Base-by-base conservation (phyloP, 2,888 invertebrate genomes). In the Neelides folsomi region DNA sequence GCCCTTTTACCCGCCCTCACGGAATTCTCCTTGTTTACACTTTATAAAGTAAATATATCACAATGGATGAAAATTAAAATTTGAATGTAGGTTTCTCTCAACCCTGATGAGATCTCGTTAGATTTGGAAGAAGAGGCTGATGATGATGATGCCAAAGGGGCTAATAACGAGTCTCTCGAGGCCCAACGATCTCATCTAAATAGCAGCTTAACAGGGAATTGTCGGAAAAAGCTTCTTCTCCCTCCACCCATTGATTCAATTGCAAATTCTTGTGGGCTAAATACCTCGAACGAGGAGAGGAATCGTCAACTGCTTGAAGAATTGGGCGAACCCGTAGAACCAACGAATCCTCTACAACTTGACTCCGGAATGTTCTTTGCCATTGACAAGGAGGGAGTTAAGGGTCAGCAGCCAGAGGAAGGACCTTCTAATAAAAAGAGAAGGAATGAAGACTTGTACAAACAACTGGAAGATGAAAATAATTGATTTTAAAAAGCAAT, bases 61-160 rank as follows among this genome's bases (percentile, higher is more conserved):
- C 4, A 27, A 27, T 27, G 27, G 27, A 27, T 27, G 27, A 27
- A 27, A 27, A 27, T 27, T 27, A 27, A 27, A 27, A 47, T 41
- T 35, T 47, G 15, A 10, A 9, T 39, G 15, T 35, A 57, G 59
- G 48, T 57, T 10, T 54, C 64, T 4, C 53, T 60, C 16, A 67
- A 67, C 58, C 62, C 66, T 5, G 66, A 68, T 53, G 67, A 68
- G 52, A 66, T 68, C 27, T 58, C 63, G 16, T 50, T 67, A 10
- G 66, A 63, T 49, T 66, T 67, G 49, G 65, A 66, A 15, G 65
- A 66, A 41, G 50, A 53, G 39, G 51, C 47, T 46, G 52, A 53
- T 1, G n/a, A 43, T 40, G 34, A 47, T 40, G 50, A 19, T 43
- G 41, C 34, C 12, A 18, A 10, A 39, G 18, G 18, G 15, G 37